These are phyloP conservation scores for Hormiphora californensis DNA, from an alignment of 37 sponge, comb jelly and placozoan genomes.

Conservation along the genomic window DNA sequence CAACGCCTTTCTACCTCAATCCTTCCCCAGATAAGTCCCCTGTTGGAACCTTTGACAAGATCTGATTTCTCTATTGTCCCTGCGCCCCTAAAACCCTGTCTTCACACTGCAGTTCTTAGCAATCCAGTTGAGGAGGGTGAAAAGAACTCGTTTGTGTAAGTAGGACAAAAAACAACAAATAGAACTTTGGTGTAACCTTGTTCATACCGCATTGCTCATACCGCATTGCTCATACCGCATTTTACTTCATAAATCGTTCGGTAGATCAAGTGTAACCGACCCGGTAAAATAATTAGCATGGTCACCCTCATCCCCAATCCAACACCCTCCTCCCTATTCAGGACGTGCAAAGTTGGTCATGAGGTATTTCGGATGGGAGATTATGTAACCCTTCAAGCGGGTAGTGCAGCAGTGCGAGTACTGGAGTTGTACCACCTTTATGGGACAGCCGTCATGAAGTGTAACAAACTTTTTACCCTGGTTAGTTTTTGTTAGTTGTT, in stretches of 20 bases:
- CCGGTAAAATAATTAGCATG: too few relatives aligned
- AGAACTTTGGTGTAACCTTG: too few relatives aligned
- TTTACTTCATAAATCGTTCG: too few relatives aligned
- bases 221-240: too few relatives aligned
- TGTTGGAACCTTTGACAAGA: slow-evolving; percentile 18
- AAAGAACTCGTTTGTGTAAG: background rate
- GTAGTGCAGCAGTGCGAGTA: slow-evolving; percentile 41
- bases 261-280: too few relatives aligned
- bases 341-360: background rate
- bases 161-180: too few relatives aligned
- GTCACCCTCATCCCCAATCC: too few relatives aligned
- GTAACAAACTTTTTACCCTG: slow-evolving; percentile 43
- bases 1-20: too few relatives aligned
- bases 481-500: background rate
- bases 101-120: background rate
- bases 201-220: too few relatives aligned
- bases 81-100: background rate
- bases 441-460: background rate
- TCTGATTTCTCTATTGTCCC: slow-evolving; percentile 45
- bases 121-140: background rate
- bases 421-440: background rate
- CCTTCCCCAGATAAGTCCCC: slow-evolving; percentile 9
- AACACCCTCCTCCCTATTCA: too few relatives aligned
- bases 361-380: background rate
- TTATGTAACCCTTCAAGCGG: slow-evolving; percentile 40